A percentile compares a stretch with the other conserved stretches of the same genome.
phyloP scores from a whole-genome alignment of 2,888 invertebrate species.

The Cyclophora punctaria region DNA sequence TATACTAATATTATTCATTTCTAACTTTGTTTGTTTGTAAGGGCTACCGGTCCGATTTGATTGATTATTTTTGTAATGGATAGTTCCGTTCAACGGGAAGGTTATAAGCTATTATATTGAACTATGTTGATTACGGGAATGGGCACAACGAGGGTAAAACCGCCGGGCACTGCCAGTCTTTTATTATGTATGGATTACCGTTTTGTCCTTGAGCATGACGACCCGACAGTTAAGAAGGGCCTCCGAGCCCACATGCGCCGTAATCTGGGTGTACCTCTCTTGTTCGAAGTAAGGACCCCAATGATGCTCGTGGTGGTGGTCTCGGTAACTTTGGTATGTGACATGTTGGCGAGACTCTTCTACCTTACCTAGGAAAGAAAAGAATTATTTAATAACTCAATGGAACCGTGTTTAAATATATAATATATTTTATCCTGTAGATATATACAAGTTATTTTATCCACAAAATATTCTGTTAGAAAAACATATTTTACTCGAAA shows the following conservation, averaged over 20 bases:
- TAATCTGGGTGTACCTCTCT: constrained; percentile 74
- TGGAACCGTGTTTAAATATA: no score
- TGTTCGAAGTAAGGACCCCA: constrained; percentile 84
- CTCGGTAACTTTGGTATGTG: constrained; percentile 72
- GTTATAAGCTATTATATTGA: neutral
- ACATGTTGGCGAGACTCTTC: constrained; percentile 61
- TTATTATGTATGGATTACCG: constrained; percentile 53
- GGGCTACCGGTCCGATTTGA: no score
- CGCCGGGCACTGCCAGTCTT: no score
- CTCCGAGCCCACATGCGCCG: constrained; percentile 78
- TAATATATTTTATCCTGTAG: no score
- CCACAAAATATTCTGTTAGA: no score
- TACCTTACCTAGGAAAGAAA: constrained; percentile 43
- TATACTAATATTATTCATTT: no score
- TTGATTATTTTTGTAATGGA: neutral
- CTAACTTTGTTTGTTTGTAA: neutral
- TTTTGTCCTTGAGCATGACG: constrained; percentile 81
- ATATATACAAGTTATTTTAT: no score
- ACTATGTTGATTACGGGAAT: neutral
- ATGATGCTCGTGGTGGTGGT: constrained; percentile 78
- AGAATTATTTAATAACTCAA: no score
- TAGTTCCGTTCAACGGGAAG: neutral
- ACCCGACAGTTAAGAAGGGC: constrained; percentile 80
- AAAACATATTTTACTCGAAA: no score
- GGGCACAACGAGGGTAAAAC: no score